A percentile compares a stretch with the other conserved stretches of the same genome.
These are phyloP conservation scores for Gambusia yucatana DNA, from an alignment of 2,797 vertebrate species.

Conservation along the genomic window DNA sequence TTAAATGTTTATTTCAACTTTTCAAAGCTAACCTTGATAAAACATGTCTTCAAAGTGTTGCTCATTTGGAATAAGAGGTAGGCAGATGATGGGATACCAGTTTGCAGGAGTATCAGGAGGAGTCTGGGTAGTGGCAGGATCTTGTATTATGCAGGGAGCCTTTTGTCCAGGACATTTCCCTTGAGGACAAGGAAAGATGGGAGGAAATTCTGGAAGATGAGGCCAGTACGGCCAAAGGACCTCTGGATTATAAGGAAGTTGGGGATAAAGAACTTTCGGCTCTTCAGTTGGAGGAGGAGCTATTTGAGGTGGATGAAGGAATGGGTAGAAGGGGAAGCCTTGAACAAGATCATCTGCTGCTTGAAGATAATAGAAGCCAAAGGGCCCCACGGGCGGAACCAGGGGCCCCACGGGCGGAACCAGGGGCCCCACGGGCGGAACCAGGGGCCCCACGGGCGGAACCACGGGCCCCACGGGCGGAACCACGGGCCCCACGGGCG, in stretches of 20 bases:
- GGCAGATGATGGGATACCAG: neutral
- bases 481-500: neutral
- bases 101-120: too few relatives aligned
- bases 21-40: neutral
- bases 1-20: slow-evolving; percentile 42
- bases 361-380: neutral
- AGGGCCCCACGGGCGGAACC: neutral
- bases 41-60: neutral
- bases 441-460: neutral
- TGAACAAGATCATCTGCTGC: neutral
- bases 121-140: neutral
- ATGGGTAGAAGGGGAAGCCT: neutral
- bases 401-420: too few relatives aligned
- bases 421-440: too few relatives aligned
- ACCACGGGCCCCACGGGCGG: neutral
- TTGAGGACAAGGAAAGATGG: neutral
- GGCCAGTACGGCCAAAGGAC: slow-evolving; percentile 10
- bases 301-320: neutral
- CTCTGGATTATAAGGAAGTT: neutral
- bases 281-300: neutral
- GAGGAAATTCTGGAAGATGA: neutral
- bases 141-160: too few relatives aligned
- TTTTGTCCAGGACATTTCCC: neutral
- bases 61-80: neutral
- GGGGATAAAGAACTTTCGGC: neutral